Evolutionary conservation across 2,888 invertebrate genomes (phyloP).

Genomic region (Ormyrus rosae): DNA sequence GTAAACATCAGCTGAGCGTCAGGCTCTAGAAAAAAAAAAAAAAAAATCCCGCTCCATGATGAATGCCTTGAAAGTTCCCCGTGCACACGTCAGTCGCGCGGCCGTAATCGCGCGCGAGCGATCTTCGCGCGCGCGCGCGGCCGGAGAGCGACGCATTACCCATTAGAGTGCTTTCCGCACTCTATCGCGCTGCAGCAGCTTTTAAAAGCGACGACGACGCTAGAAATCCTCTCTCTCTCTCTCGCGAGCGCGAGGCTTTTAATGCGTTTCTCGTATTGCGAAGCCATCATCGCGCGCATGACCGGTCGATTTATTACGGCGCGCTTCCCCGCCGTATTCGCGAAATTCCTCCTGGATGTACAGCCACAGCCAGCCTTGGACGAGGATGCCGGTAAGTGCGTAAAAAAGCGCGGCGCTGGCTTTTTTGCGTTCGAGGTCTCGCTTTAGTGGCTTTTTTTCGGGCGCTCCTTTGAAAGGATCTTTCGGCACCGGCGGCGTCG

Average conservation of each 20-base stretch:
- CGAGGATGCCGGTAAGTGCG: not conserved
- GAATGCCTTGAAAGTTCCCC: conserved; percentile 28
- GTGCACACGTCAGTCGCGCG: not conserved
- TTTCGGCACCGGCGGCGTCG: conserved; percentile 23
- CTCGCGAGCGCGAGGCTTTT: conserved; percentile 48
- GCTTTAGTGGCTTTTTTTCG: conserved; percentile 8
- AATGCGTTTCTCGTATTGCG: conserved; percentile 63
- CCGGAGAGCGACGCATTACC: not conserved
- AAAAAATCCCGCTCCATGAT: conserved; percentile 21
- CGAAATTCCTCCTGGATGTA: conserved; percentile 10
- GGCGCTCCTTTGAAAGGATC: conserved; percentile 32
- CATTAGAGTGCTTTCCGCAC: conserved; percentile 45
- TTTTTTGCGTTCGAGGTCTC: conserved; percentile 10
- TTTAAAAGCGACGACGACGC: conserved; percentile 1
- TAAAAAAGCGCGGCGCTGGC: conserved; percentile 7
- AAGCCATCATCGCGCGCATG: conserved; percentile 9
- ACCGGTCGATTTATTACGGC: conserved; percentile 25
- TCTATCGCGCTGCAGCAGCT: not conserved
- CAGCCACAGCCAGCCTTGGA: not conserved
- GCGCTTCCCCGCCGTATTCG: conserved; percentile 18
- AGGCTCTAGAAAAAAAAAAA: conserved; percentile 2
- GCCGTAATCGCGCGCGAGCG: conserved; percentile 36
- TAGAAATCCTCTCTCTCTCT: not conserved
- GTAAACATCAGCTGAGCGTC: not conserved
- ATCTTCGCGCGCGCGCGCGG: conserved; percentile 20